phyloP scores from a whole-genome alignment of 2,797 vertebrate genomes.

The Xiphorhynchus erythropygius region DNA sequence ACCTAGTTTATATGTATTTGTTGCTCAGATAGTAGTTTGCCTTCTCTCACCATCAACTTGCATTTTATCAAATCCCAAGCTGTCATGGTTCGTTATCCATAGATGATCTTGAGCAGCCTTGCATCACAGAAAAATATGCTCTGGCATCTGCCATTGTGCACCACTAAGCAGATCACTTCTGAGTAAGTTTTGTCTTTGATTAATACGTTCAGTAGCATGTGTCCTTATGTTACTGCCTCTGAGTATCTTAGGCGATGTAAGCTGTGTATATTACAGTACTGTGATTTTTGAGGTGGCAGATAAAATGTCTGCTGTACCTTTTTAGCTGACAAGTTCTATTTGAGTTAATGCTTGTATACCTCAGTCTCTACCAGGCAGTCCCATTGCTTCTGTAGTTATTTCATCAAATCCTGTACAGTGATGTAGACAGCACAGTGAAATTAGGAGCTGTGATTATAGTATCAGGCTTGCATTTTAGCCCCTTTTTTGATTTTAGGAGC shows the following conservation, averaged over 20 bases:
- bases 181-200: neutral
- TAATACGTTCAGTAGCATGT: neutral
- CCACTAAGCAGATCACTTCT: slow-evolving; percentile 49
- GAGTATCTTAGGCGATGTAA: neutral
- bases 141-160: slow-evolving; percentile 71
- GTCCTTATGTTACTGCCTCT: neutral
- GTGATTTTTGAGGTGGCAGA: neutral
- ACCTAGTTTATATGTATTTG: neutral
- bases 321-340: slow-evolving; percentile 44
- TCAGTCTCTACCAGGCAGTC: slow-evolving; percentile 26
- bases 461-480: neutral
- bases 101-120: slow-evolving; percentile 76
- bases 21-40: slow-evolving; percentile 7
- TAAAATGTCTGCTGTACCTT: neutral
- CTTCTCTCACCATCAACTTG: slow-evolving; percentile 36
- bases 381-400: slow-evolving; percentile 6
- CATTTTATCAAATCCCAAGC: slow-evolving; percentile 58
- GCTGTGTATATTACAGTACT: neutral
- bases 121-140: slow-evolving; percentile 76
- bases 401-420: neutral
- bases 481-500: neutral
- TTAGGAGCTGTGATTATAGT: neutral
- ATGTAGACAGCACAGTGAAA: slow-evolving; percentile 7
- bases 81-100: slow-evolving; percentile 77
- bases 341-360: slow-evolving; percentile 45